Base-by-base conservation (phyloP, 2,888 invertebrate genomes). In the Tridacna gigas region DNA sequence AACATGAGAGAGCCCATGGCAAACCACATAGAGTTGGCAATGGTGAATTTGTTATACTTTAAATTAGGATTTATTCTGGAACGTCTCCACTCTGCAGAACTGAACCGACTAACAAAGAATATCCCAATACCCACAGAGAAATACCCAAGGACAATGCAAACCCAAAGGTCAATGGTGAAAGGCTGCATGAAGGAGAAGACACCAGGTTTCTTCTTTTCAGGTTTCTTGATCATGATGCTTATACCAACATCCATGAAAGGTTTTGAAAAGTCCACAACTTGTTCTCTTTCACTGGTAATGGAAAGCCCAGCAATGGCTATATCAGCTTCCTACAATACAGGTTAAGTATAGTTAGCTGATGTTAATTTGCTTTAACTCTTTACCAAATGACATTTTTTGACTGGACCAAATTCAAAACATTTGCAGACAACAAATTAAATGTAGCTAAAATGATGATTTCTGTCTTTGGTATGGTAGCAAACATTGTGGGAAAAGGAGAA, bases 101-200 rank as follows among this genome's bases (percentile, higher is more conserved):
- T 99, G 95, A 99, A 99, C 90, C 99, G 96, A 79, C 98, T 98
- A 45, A 99, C 99, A 90, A 99, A 97, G 95, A 99, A 99, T 25
- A 99, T 96, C 22, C 99, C 99, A 90, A 99, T 98, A 95, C 99
- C 99, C 74, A 99, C 99, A 74, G 98, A 98, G 90, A 99, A 97
- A 95, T 98, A 99, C 89, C 98, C 98, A 95, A 98, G 96, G 66
- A 96, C 96, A 81, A 96, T 96, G 94, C 97, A 97, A 95, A 98
- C 98, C 99, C 99, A 99, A 94, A 99, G 99, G 95, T 99, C 98
- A 94, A 98, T 97, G 86, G 98, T 98, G 89, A 99, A 96, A 45
- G 99, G 99, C 95, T 98, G 97, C 95, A 99, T 97, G 95, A 99
- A 99, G 94, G 99, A 99, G 95, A 99, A 99, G 47, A 99, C 98